A percentile compares a stretch with the other conserved stretches of the same genome.
Evolutionary conservation across 2,797 vertebrate genomes (phyloP).

Genomic region (Phylloscopus collybita): DNA sequence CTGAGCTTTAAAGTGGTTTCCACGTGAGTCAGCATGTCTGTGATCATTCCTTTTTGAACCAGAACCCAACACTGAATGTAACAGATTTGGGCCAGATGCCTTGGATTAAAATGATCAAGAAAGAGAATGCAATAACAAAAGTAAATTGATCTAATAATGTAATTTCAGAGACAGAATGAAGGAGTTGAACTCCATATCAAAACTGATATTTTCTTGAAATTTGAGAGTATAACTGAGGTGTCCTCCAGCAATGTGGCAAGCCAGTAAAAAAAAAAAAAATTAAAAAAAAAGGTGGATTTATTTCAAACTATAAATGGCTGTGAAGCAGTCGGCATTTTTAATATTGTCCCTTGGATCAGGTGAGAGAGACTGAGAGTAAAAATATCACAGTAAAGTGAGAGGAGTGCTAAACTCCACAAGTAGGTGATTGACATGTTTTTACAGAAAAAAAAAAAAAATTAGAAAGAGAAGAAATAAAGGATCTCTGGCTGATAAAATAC

Average conservation of each 20-base stretch:
- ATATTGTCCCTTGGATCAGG: background rate
- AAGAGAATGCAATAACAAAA: slow-evolving; percentile 1
- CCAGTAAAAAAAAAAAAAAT: background rate
- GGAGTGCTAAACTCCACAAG: background rate
- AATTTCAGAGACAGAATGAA: slow-evolving; percentile 16
- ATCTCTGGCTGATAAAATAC: background rate
- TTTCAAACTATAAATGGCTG: slow-evolving; percentile 2
- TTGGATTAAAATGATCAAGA: slow-evolving; percentile 22
- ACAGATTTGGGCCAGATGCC: background rate
- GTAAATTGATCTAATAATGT: background rate
- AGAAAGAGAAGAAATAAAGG: background rate
- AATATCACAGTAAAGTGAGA: background rate
- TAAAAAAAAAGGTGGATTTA: background rate
- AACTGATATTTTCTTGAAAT: background rate
- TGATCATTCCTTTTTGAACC: background rate
- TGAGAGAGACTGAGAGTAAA: background rate
- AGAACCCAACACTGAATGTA: background rate
- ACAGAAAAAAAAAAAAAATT: background rate
- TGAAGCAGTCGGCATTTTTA: background rate
- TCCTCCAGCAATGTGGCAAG: background rate
- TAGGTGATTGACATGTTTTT: background rate
- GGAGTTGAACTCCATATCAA: background rate
- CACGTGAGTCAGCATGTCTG: background rate
- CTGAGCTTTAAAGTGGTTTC: background rate
- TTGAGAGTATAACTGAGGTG: background rate